Evolutionary conservation across 2,888 invertebrate genomes (phyloP).

Genomic region (Torymus auratus): DNA sequence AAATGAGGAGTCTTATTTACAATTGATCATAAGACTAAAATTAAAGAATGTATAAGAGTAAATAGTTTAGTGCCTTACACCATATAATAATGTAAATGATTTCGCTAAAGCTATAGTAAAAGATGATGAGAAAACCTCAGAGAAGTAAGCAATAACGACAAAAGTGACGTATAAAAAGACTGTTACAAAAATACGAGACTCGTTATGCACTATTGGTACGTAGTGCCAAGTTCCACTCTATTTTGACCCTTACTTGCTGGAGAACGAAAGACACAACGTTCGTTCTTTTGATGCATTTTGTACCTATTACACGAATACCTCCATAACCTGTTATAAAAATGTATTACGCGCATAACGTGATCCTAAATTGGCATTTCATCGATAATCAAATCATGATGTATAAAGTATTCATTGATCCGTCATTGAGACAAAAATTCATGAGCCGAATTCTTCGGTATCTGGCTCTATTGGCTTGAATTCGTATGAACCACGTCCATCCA

Average conservation of each 20-base stretch:
- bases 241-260: conserved; percentile 23
- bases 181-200: conserved; percentile 56
- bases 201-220: conserved; percentile 21
- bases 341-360: conserved; percentile 21
- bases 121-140: background rate
- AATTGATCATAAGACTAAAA: conserved; percentile 27
- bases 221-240: conserved; percentile 28
- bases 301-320: conserved; percentile 40
- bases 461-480: conserved; percentile 91
- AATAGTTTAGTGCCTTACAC: conserved; percentile 41
- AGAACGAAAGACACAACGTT: conserved; percentile 34
- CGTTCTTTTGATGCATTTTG: conserved; percentile 29
- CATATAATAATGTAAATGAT: conserved; percentile 11
- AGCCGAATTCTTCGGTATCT: conserved; percentile 94
- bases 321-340: conserved; percentile 54
- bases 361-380: conserved; percentile 36
- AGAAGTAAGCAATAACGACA: conserved; percentile 26
- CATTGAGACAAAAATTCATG: conserved; percentile 80
- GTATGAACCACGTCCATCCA: conserved; percentile 96
- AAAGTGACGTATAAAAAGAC: conserved; percentile 52
- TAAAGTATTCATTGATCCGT: conserved; percentile 49
- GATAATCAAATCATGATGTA: conserved; percentile 27
- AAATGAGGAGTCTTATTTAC: conserved; percentile 42
- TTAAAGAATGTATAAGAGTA: background rate
- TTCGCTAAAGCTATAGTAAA: conserved; percentile 22